These are phyloP conservation scores for Neolamprologus ventralis DNA, from an alignment of 2,113 vertebrate species.

Conservation along the genomic window DNA sequence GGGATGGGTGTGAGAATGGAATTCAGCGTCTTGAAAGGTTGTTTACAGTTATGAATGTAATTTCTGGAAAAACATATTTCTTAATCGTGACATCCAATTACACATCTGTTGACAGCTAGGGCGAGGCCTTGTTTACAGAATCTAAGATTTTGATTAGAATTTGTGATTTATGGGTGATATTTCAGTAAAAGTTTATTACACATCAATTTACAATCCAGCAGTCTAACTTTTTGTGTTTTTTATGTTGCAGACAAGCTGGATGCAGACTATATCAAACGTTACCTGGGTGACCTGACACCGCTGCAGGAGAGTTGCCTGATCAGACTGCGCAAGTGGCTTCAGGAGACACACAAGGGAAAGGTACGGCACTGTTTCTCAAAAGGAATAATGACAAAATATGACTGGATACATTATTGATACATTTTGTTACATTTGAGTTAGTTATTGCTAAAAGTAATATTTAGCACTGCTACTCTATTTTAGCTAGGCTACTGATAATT, in stretches of 20 bases:
- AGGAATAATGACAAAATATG: not conserved
- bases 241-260: slow-evolving; percentile 83
- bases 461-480: not conserved
- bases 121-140: not conserved
- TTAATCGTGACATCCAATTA: not conserved
- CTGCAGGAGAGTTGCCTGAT: slow-evolving; percentile 97
- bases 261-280: slow-evolving; percentile 94
- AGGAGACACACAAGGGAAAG: slow-evolving; percentile 95
- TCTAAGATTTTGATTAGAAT: not conserved
- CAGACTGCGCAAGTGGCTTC: slow-evolving; percentile 89
- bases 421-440: not conserved
- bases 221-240: not conserved
- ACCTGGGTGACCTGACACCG: slow-evolving; percentile 90
- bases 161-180: not conserved
- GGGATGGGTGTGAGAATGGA: not conserved
- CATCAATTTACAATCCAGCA: not conserved
- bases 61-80: not conserved
- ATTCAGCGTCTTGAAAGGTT: fast-evolving
- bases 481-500: not conserved
- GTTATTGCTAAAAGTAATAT: not conserved
- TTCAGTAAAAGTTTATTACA: not conserved
- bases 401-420: not conserved
- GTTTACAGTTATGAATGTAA: not conserved
- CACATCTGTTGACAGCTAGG: fast-evolving
- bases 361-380: slow-evolving; percentile 43